Evolutionary conservation across 2,113 vertebrate species (phyloP).

Genomic region (Istiophorus platypterus): DNA sequence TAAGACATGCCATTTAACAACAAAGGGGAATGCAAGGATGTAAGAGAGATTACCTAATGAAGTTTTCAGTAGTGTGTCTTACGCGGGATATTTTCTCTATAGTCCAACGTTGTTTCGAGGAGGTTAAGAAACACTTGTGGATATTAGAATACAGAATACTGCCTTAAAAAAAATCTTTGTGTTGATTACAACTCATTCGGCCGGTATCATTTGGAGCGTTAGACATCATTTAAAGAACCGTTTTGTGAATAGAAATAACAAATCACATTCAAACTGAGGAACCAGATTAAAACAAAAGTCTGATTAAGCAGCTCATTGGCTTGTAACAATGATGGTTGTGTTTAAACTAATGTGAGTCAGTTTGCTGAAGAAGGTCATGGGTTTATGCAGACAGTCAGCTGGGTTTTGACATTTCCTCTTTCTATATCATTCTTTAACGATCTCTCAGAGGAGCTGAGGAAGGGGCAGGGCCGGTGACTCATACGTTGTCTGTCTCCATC

Average conservation of each 20-base stretch:
- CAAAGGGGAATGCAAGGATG: no score
- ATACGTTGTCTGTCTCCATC: constrained; percentile 63
- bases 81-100: no score
- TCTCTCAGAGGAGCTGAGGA: constrained; percentile 51
- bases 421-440: constrained; percentile 40
- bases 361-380: background rate
- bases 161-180: background rate
- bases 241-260: constrained; percentile 3
- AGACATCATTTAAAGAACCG: background rate
- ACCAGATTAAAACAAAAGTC: background rate
- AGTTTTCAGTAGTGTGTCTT: no score
- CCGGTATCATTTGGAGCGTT: background rate
- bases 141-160: background rate
- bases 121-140: no score
- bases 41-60: no score
- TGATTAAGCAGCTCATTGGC: background rate
- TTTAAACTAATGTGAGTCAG: background rate
- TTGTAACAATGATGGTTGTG: background rate
- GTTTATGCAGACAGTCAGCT: constrained; percentile 23
- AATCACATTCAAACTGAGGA: background rate
- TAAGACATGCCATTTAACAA: no score
- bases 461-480: constrained; percentile 71
- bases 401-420: constrained; percentile 53
- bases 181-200: background rate
- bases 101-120: no score